Conservation (phyloP, 2,113 vertebrate species). For the Peucedramus taeniatus region DNA sequence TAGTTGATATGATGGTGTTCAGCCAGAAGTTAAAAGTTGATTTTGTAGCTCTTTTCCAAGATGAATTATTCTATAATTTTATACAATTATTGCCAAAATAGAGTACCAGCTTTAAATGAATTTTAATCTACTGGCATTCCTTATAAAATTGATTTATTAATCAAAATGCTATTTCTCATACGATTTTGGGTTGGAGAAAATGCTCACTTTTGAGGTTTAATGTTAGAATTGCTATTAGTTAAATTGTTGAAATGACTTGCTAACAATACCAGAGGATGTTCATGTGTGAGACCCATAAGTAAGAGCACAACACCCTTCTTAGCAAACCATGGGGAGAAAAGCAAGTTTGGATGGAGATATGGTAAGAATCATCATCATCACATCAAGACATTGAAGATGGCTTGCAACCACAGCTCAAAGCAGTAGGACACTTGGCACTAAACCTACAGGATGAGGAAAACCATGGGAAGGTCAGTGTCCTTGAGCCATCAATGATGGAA, state of each 20-base stretch:
- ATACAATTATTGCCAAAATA: fast-evolving
- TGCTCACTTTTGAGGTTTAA: not conserved
- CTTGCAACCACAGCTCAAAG: not conserved
- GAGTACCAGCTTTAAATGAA: not conserved
- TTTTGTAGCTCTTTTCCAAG: not conserved
- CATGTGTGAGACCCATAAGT: fast-evolving
- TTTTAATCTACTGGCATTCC: not conserved
- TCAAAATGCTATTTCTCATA: not conserved
- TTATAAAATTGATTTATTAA: no score
- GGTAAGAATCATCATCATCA: not conserved
- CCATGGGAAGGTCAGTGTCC: fast-evolving
- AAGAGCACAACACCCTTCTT: not conserved
- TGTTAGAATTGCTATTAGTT: not conserved
- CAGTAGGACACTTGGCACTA: not conserved
- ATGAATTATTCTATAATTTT: not conserved
- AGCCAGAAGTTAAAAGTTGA: not conserved
- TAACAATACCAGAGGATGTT: not conserved
- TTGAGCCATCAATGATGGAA: not conserved
- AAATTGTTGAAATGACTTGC: not conserved
- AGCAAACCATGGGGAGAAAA: not conserved
- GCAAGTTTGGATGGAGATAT: not conserved
- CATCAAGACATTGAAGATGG: not conserved
- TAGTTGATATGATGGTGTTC: not conserved
- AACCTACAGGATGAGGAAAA: not conserved
- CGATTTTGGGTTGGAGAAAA: not conserved